These are phyloP conservation scores for Papilio aristodemus DNA, from an alignment of 1,140 invertebrate genomes.

Conservation along the genomic window DNA sequence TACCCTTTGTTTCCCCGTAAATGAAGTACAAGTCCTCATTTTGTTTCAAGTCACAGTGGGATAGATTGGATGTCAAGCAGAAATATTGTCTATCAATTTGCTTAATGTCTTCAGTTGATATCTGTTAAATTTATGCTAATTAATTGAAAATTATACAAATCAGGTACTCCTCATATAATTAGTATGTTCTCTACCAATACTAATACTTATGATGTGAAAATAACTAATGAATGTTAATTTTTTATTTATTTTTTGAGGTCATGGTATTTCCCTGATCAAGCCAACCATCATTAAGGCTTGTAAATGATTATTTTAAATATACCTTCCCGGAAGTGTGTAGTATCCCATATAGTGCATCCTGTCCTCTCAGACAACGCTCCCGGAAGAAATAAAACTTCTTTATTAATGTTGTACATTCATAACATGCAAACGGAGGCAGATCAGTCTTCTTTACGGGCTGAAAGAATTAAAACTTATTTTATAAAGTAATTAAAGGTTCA, in stretches of 20 bases:
- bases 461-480: conserved; percentile 35
- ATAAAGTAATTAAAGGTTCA: no score
- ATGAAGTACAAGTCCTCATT: conserved; percentile 32
- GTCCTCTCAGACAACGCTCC: conserved; percentile 53
- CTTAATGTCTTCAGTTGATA: conserved; percentile 40
- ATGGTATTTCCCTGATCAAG: no score
- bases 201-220: no score
- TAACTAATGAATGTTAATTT: no score
- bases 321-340: conserved; percentile 52
- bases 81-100: conserved; percentile 36
- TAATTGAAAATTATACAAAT: no score
- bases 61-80: conserved; percentile 33
- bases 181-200: no score
- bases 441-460: conserved; percentile 43
- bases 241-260: no score
- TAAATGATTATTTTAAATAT: conserved; percentile 32
- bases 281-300: no score
- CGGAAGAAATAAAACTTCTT: conserved; percentile 57
- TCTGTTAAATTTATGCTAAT: conserved; percentile 32
- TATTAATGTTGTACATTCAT: conserved; percentile 54
- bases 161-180: no score
- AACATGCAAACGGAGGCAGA: conserved; percentile 56
- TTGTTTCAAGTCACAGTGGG: conserved; percentile 7
- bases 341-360: conserved; percentile 49
- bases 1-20: conserved; percentile 30